Evolutionary conservation across 1,140 invertebrate species (phyloP).

Genomic region (Pollicipes pollicipes): DNA sequence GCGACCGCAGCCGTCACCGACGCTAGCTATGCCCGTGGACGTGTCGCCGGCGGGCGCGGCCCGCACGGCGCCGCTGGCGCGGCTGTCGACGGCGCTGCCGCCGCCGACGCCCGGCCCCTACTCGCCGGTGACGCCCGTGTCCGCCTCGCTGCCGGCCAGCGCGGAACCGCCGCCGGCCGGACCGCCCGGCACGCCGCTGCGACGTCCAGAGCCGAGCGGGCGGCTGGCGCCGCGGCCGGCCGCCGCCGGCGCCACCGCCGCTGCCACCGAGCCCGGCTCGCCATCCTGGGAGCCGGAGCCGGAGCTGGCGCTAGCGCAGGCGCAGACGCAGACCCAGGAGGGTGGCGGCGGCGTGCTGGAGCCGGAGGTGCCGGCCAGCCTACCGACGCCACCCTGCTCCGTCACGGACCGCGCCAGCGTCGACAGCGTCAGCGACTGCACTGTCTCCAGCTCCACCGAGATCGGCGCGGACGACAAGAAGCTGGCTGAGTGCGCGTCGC

Average conservation of each 20-base stretch:
- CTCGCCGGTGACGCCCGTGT: neutral
- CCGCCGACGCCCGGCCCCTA: neutral
- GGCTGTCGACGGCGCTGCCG: neutral
- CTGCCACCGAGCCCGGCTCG: too few species aligned
- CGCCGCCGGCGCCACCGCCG: too few species aligned
- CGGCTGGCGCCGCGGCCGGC: neutral
- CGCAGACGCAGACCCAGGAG: neutral
- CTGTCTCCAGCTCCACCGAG: constrained; percentile 1
- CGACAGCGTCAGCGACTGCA: constrained; percentile 4
- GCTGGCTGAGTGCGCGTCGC: neutral
- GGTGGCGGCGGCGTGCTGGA: neutral
- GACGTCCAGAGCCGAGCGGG: neutral
- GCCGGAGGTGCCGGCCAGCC: neutral
- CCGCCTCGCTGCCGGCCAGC: too few species aligned
- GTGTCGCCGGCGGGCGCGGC: neutral
- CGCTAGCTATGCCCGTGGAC: neutral
- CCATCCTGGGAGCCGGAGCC: neutral
- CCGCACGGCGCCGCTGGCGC: neutral
- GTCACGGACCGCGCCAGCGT: constrained; percentile 3
- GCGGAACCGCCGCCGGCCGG: neutral
- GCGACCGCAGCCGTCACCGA: too few species aligned
- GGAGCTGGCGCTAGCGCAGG: neutral
- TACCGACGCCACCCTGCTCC: neutral
- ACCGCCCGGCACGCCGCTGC: too few species aligned
- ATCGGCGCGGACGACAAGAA: neutral